These are phyloP conservation scores for Trichonephila inaurata DNA, from an alignment of 1,140 invertebrate genomes.

Conservation along the genomic window DNA sequence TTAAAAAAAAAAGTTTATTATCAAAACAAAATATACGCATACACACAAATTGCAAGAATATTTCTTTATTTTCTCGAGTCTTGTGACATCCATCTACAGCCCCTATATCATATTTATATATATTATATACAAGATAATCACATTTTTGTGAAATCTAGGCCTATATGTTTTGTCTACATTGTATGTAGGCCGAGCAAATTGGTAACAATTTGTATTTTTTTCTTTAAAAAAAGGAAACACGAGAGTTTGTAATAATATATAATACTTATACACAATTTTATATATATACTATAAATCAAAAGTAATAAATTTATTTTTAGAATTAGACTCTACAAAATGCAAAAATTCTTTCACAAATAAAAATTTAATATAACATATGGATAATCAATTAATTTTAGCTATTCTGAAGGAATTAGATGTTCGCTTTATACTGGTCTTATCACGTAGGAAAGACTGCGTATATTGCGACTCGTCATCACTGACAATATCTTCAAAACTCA, in stretches of 20 bases:
- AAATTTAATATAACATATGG: slow-evolving; percentile 34
- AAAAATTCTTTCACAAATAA: slow-evolving; percentile 53
- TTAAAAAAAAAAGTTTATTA: no score
- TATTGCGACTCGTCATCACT: slow-evolving; percentile 84
- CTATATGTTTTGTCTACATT: slow-evolving; percentile 58
- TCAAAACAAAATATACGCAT: neutral
- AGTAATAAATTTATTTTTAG: slow-evolving; percentile 73
- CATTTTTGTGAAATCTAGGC: slow-evolving; percentile 67
- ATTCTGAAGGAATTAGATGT: slow-evolving; percentile 75
- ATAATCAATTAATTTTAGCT: slow-evolving; percentile 69
- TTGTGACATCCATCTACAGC: slow-evolving; percentile 61
- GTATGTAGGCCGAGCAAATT: slow-evolving; percentile 60
- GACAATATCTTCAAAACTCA: slow-evolving; percentile 90
- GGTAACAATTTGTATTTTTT: slow-evolving; percentile 51
- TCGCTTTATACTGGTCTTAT: slow-evolving; percentile 68
- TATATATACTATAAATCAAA: slow-evolving; percentile 63
- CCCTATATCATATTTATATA: slow-evolving; percentile 70
- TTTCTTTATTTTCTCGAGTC: slow-evolving; percentile 69
- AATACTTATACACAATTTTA: slow-evolving; percentile 33
- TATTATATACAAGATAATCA: slow-evolving; percentile 71
- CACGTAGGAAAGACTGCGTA: slow-evolving; percentile 62
- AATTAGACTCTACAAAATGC: slow-evolving; percentile 72
- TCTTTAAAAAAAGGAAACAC: slow-evolving; percentile 18
- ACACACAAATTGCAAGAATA: slow-evolving; percentile 72
- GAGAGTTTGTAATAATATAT: slow-evolving; percentile 58